Conservation (phyloP, 2,113 vertebrate genomes). For the Psittacus erithacus region DNA sequence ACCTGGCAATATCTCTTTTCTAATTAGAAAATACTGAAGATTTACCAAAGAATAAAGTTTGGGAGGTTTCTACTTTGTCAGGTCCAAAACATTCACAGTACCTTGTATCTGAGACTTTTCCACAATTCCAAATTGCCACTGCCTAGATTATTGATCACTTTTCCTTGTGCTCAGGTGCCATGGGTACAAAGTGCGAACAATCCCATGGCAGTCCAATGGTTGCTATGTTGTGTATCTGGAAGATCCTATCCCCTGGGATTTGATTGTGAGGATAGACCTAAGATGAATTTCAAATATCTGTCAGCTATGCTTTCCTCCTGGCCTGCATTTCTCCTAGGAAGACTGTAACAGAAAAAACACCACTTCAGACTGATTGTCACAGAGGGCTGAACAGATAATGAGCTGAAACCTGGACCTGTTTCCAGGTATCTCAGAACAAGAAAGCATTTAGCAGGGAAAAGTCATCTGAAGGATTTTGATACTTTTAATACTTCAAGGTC, state of each 20-base stretch:
- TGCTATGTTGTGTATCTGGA: neutral
- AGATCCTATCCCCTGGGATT: neutral
- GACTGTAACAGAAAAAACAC: neutral
- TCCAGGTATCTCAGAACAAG: neutral
- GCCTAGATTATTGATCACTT: neutral
- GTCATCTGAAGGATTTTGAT: neutral
- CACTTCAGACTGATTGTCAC: neutral
- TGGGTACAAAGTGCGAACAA: neutral
- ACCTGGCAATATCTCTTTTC: neutral
- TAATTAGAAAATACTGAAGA: neutral
- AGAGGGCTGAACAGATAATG: neutral
- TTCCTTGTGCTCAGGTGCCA: neutral
- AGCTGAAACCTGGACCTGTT: neutral
- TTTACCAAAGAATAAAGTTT: neutral
- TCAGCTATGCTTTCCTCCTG: neutral
- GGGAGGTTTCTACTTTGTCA: neutral
- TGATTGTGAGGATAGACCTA: neutral
- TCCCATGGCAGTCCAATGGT: fast-evolving
- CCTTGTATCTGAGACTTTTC: neutral
- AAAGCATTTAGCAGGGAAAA: neutral
- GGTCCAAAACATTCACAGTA: neutral
- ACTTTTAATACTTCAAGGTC: neutral
- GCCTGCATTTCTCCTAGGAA: neutral
- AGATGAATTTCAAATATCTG: neutral
- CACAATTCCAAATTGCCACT: neutral